These are phyloP conservation scores for Huso huso DNA, from an alignment of 2,797 vertebrate species.

Conservation along the genomic window DNA sequence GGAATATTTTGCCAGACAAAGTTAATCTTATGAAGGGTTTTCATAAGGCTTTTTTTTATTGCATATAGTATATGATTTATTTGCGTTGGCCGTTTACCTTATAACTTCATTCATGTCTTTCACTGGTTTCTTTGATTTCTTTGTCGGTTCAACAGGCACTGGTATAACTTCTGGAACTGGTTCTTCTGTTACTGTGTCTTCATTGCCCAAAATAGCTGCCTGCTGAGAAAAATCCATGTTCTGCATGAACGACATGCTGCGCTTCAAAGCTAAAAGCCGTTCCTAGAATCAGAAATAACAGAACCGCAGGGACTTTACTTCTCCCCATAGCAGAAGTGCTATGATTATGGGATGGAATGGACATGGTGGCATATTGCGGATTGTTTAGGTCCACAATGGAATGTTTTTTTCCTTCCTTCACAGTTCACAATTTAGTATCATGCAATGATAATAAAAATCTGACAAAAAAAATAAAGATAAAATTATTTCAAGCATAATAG, in stretches of 20 bases:
- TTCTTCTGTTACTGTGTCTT: conserved; percentile 75
- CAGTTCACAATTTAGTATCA: too few species aligned
- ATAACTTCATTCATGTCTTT: conserved; percentile 89
- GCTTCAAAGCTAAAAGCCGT: conserved; percentile 93
- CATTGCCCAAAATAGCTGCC: conserved; percentile 90
- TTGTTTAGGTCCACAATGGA: background rate
- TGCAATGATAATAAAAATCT: too few species aligned
- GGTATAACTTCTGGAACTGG: conserved; percentile 78
- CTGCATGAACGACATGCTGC: conserved; percentile 99
- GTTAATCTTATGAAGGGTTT: too few species aligned
- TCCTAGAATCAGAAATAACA: conserved; percentile 80
- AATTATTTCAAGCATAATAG: too few species aligned
- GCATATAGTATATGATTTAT: background rate
- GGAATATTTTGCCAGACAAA: too few species aligned
- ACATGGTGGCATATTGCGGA: conserved; percentile 38
- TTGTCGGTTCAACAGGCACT: conserved; percentile 77
- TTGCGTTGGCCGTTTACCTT: conserved; percentile 63
- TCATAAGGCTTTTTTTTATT: too few species aligned
- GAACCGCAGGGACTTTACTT: conserved; percentile 61
- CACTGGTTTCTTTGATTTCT: conserved; percentile 88
- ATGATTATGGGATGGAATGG: conserved; percentile 52
- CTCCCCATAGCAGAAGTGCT: conserved; percentile 54
- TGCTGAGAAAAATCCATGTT: conserved; percentile 98
- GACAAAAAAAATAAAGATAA: too few species aligned
- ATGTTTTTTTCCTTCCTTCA: background rate